Evolutionary conservation across 2,113 vertebrate genomes (phyloP).

Genomic region (Lepus americanus): DNA sequence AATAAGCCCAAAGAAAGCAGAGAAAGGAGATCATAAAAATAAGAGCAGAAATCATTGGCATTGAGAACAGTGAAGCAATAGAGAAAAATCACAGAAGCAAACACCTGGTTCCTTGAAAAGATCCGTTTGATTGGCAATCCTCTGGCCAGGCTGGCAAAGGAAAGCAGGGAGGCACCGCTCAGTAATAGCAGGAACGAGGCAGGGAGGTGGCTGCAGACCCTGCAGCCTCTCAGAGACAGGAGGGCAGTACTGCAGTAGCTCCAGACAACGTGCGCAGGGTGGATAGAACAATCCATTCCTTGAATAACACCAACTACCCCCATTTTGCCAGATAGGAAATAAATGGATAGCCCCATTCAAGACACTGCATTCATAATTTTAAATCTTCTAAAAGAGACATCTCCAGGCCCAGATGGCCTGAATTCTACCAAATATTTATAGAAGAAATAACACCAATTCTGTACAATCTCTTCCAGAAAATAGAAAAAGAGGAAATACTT

Average conservation of each 20-base stretch:
- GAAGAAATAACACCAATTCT: slow-evolving; percentile 45
- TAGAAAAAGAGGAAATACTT: not conserved
- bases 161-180: not conserved
- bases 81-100: slow-evolving; percentile 24
- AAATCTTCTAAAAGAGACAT: slow-evolving; percentile 48
- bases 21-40: not conserved
- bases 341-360: slow-evolving; percentile 10
- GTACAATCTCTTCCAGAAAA: slow-evolving; percentile 36
- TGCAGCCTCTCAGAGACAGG: not conserved
- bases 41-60: not conserved
- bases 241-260: not conserved
- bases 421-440: slow-evolving; percentile 55
- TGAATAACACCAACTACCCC: not conserved
- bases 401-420: slow-evolving; percentile 31
- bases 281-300: slow-evolving; percentile 3
- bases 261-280: not conserved
- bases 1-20: slow-evolving; percentile 29
- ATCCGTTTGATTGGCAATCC: not conserved
- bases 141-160: not conserved
- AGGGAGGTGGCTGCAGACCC: not conserved
- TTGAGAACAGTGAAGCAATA: not conserved
- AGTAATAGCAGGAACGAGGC: not conserved
- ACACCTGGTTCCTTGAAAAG: not conserved
- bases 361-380: slow-evolving; percentile 49
- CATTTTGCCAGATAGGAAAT: not conserved